Percentiles rank a stretch among this genome's conserved stretches.
Evolutionary conservation across 2,797 vertebrate genomes (phyloP).

Genomic region (Lophius americanus): DNA sequence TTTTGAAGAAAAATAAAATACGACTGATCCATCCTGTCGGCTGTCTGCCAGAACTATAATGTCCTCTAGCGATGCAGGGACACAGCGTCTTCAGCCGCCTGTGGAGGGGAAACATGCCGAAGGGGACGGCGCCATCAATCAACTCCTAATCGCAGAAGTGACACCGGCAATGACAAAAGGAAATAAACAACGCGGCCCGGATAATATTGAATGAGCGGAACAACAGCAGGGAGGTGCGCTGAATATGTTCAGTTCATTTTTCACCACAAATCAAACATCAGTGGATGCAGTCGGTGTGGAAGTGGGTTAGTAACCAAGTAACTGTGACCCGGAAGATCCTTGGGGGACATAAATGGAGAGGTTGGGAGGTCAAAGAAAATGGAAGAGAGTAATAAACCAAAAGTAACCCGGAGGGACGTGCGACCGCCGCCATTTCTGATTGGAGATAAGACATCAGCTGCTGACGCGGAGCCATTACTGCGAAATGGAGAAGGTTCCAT

Average conservation of each 20-base stretch:
- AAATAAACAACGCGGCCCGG: constrained; percentile 61
- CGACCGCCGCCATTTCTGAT: constrained; percentile 60
- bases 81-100: constrained; percentile 34
- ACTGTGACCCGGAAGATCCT: constrained; percentile 47
- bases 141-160: constrained; percentile 59
- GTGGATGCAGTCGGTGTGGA: constrained; percentile 20
- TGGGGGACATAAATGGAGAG: constrained; percentile 46
- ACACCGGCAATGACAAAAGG: constrained; percentile 61
- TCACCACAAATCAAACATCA: constrained; percentile 37
- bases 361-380: constrained; percentile 41
- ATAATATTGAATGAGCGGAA: constrained; percentile 28
- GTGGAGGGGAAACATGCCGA: constrained; percentile 44
- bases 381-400: constrained; percentile 34
- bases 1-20: constrained; percentile 17
- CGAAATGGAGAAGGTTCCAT: constrained; percentile 8
- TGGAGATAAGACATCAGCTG: constrained; percentile 47
- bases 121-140: constrained; percentile 62
- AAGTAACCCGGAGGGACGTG: constrained; percentile 41
- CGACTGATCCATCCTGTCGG: constrained; percentile 28
- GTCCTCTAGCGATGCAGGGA: constrained; percentile 55
- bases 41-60: constrained; percentile 51
- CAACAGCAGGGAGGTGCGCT: constrained; percentile 18
- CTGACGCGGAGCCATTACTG: constrained; percentile 42
- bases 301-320: constrained; percentile 24
- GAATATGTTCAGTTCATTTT: constrained; percentile 55